Evolutionary conservation across 2,113 vertebrate species (phyloP).

Genomic region (Limanda limanda): DNA sequence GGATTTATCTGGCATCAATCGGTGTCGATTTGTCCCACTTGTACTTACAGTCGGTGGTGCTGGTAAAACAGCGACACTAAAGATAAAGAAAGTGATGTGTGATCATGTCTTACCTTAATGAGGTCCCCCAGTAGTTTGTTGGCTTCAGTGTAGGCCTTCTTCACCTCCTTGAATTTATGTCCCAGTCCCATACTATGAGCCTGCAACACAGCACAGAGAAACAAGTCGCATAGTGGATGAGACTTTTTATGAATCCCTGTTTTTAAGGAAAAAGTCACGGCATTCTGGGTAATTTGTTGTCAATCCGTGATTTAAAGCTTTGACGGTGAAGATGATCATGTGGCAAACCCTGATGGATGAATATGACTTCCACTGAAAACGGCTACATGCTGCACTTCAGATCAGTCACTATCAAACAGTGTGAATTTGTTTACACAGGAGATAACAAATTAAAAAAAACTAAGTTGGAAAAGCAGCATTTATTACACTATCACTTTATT

Average conservation of each 20-base stretch:
- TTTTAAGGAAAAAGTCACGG: constrained; percentile 1
- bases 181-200: constrained; percentile 98
- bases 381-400: too few species aligned
- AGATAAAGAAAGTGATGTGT: not conserved
- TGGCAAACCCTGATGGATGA: too few species aligned
- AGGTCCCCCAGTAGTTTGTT: constrained; percentile 96
- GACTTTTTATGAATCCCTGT: too few species aligned
- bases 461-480: not conserved
- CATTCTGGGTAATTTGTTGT: constrained; percentile 5
- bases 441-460: too few species aligned
- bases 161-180: constrained; percentile 97
- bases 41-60: not conserved
- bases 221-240: constrained; percentile 7
- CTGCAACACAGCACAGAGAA: constrained; percentile 81
- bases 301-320: constrained; percentile 28
- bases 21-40: not conserved
- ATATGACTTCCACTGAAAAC: too few species aligned
- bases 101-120: constrained; percentile 89
- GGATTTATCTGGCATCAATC: not conserved
- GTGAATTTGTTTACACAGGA: too few species aligned
- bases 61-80: not conserved
- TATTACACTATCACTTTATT: too few species aligned
- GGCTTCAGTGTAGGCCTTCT: constrained; percentile 93
- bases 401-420: too few species aligned
- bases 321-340: too few species aligned